Percentiles rank a stretch among this genome's conserved stretches.
phyloP scores from a whole-genome alignment of 2,797 vertebrate species.

The Melanotaenia parkinsoni region DNA sequence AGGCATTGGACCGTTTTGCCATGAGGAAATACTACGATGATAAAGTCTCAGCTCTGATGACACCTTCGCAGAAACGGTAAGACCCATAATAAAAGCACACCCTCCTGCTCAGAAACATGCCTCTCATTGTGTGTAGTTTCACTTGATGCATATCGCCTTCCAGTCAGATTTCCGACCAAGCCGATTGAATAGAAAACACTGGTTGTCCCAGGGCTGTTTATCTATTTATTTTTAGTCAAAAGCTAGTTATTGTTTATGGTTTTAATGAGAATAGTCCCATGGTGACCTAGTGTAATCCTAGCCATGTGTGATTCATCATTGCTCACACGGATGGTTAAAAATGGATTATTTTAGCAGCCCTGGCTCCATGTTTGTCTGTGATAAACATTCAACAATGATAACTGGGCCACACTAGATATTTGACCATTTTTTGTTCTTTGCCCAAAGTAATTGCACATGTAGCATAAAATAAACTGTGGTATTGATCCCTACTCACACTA shows the following conservation, averaged over 20 bases:
- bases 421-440: not conserved
- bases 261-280: conserved; percentile 38
- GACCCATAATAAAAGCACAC: conserved; percentile 56
- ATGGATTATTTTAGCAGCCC: not conserved
- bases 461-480: not conserved
- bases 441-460: not conserved
- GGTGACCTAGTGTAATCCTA: conserved; percentile 51
- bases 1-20: conserved; percentile 95
- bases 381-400: not conserved
- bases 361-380: conserved; percentile 7
- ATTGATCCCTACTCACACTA: not conserved
- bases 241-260: conserved; percentile 29
- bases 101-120: conserved; percentile 30
- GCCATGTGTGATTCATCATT: conserved; percentile 47
- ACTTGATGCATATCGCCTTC: conserved; percentile 17
- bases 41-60: conserved; percentile 94
- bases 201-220: conserved; percentile 37
- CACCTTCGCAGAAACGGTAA: conserved; percentile 96
- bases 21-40: conserved; percentile 99
- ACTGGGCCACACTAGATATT: not conserved
- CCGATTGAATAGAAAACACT: conserved; percentile 38
- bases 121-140: conserved; percentile 22
- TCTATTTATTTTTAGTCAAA: conserved; percentile 23
- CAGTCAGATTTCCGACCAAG: conserved; percentile 29
- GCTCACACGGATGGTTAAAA: conserved; percentile 14